Percentiles rank a stretch among this genome's conserved stretches.
Evolutionary conservation across 2,888 invertebrate genomes (phyloP).

Genomic region (Brachyptera putata): DNA sequence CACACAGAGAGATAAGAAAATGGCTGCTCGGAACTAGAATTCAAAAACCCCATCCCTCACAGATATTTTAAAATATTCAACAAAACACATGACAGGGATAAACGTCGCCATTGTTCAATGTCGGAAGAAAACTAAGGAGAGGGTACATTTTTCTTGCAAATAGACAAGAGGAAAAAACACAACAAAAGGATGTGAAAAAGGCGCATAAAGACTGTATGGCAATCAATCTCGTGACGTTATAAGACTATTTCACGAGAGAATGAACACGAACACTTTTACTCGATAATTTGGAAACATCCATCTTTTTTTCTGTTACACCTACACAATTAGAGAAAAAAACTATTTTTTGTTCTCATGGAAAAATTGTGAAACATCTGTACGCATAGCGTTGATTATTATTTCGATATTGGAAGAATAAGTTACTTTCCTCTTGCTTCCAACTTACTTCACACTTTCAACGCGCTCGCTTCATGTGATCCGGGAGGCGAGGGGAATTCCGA

Average conservation of each 20-base stretch:
- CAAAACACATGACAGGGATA: conserved; percentile 24
- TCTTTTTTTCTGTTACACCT: background rate
- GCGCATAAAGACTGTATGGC: background rate
- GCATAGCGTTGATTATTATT: too few relatives aligned
- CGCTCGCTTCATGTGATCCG: too few relatives aligned
- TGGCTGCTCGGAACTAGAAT: background rate
- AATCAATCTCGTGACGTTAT: background rate
- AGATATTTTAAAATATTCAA: conserved; percentile 24
- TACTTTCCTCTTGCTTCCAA: too few relatives aligned
- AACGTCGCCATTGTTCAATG: conserved; percentile 27
- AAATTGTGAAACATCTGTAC: too few relatives aligned
- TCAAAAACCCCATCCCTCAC: conserved; percentile 1
- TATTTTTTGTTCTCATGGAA: too few relatives aligned
- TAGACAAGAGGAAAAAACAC: background rate
- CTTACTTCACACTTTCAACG: too few relatives aligned
- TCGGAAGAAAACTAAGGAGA: conserved; percentile 20
- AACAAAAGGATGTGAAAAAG: background rate
- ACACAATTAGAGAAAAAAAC: too few relatives aligned
- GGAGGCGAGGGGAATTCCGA: too few relatives aligned
- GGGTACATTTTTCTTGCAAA: conserved; percentile 6
- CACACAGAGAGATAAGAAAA: too few relatives aligned
- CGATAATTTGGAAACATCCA: background rate
- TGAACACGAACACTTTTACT: background rate
- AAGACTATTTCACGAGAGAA: background rate
- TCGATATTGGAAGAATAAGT: too few relatives aligned